Conservation (phyloP, 1,140 invertebrate genomes). For the Drosophila mayri region DNA sequence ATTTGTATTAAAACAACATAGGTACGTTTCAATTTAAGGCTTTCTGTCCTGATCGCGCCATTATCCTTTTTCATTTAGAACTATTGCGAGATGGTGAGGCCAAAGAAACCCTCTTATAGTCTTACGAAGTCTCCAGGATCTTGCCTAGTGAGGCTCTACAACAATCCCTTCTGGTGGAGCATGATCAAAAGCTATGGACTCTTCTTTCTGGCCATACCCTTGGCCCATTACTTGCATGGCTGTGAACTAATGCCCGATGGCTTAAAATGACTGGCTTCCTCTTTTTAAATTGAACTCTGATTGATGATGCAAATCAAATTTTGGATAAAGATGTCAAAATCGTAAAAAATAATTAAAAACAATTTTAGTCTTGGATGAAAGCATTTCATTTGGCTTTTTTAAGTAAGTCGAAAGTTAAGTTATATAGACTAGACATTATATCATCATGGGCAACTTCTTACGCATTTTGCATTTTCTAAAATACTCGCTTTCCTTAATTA, state of each 20-base stretch:
- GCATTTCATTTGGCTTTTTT: too few species aligned
- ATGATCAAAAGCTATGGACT: conserved; percentile 51
- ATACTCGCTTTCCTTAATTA: conserved; percentile 3
- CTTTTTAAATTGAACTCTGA: conserved; percentile 5
- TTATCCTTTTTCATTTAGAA: neutral
- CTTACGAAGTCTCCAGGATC: neutral
- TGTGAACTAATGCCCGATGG: conserved; percentile 1
- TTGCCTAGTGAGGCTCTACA: conserved; percentile 24
- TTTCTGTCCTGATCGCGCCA: too few species aligned
- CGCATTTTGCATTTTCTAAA: neutral
- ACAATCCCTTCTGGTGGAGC: conserved; percentile 48
- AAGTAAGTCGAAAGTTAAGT: neutral
- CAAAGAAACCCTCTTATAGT: neutral
- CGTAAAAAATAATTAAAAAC: neutral
- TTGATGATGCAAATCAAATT: neutral
- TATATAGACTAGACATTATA: neutral
- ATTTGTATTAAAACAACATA: neutral
- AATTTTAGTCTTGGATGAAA: neutral
- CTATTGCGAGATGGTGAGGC: conserved; percentile 4
- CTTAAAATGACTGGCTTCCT: neutral
- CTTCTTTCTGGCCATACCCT: conserved; percentile 36
- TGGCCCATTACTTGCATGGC: conserved; percentile 22
- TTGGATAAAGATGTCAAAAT: conserved; percentile 2
- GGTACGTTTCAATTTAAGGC: neutral
- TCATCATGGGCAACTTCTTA: neutral